These are phyloP conservation scores for Hypomecis atomaria DNA, from an alignment of 2,888 invertebrate genomes.

Conservation along the genomic window DNA sequence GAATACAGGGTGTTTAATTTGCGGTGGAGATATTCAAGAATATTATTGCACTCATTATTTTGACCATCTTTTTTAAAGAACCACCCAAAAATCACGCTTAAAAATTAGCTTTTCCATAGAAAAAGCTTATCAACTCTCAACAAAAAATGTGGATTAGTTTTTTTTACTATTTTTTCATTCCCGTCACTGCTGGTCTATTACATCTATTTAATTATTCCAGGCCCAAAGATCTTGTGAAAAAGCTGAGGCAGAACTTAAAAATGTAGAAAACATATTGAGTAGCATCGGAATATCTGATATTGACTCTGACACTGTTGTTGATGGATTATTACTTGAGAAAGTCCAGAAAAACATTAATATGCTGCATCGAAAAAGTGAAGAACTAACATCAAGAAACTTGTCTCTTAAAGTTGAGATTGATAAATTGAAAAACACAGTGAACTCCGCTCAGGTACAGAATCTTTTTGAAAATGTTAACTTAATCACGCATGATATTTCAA, in stretches of 20 bases:
- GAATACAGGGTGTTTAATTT: background rate
- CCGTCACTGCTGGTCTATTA: background rate
- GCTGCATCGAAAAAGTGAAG: slow-evolving; percentile 71
- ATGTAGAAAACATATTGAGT: slow-evolving; percentile 66
- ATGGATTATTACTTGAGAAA: slow-evolving; percentile 65
- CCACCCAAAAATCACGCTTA: no score
- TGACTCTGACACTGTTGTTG: slow-evolving; percentile 54
- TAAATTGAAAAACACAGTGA: slow-evolving; percentile 59
- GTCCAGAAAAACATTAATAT: slow-evolving; percentile 64
- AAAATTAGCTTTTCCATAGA: no score
- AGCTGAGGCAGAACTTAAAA: slow-evolving; percentile 79
- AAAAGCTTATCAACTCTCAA: no score
- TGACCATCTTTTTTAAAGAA: no score
- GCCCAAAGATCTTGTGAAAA: slow-evolving; percentile 69
- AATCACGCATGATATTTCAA: no score
- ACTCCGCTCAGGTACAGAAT: slow-evolving; percentile 59
- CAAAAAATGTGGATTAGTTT: no score
- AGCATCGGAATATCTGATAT: slow-evolving; percentile 67
- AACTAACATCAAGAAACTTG: slow-evolving; percentile 70
- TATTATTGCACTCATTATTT: no score
- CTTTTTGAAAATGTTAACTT: background rate
- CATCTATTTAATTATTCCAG: slow-evolving; percentile 47
- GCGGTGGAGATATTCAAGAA: background rate
- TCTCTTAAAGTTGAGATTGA: slow-evolving; percentile 72
- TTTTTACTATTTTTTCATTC: no score